Evolutionary conservation across 2,113 vertebrate species (phyloP), one percentile per base, ranked within the genome.

Genomic region (Corythoichthys haematopterus): DNA sequence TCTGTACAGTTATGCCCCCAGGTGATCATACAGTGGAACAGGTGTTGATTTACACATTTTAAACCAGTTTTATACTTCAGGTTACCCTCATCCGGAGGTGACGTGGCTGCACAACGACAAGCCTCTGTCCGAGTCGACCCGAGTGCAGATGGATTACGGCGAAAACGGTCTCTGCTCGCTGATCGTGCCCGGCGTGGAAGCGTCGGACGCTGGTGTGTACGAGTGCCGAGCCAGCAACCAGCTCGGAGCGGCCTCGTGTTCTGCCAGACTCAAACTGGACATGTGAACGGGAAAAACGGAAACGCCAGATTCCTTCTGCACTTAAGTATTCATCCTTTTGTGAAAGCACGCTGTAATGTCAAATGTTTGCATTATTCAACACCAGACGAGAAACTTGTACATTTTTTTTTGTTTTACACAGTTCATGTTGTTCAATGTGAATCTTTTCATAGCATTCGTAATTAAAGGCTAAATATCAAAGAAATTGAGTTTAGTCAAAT

Each of bases 21-120:
- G 20, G 20, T 28, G 20, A 28, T 28, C 20, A 28, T 28, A 28
- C 20, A 28, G 20, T 28, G 20, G 20, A 28, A 28, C 20, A 28
- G 20, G 20, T 28, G 20, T 28, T 28, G 20, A 28, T 28, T 28
- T 28, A 28, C 20, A 28, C 20, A 28, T 28, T 28, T 28, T 28
- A 28, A 28, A 28, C 20, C 20, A 28, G 40, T 43, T 43, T 43
- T 43, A 4, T 4, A 57, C 6, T 4, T 33, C 10, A 94, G 93
- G 91, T 61, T 91, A 89, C 71, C 93, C 92, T 1, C 76, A 86
- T 60, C 91, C 91, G 0, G 74, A 90, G 50, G 88, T 93, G 61
- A 68, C 87, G 65, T 94, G 93, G 93, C 80, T 92, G 38, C 79
- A 85, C 14, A 63, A 87, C 1, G 72, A 82, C 1, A 56, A 81